phyloP scores from a whole-genome alignment of 2,888 invertebrate genomes.

The Polyommatus iphigenia region DNA sequence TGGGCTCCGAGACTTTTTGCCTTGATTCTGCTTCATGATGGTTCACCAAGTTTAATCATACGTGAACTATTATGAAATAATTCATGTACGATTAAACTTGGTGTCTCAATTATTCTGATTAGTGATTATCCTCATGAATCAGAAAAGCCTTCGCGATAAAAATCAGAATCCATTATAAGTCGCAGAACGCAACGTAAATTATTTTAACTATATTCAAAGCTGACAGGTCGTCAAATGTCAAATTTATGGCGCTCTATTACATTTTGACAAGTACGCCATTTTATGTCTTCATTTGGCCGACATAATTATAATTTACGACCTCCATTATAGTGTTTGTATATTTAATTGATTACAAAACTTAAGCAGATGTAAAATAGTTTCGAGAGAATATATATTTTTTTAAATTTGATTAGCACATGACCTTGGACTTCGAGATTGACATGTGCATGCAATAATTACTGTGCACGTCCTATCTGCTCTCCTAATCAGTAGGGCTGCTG shows the following conservation, averaged over 20 bases:
- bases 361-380: conserved; percentile 3
- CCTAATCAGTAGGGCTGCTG: no score
- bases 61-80: no score
- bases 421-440: background rate
- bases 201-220: background rate
- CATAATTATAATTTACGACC: conserved; percentile 8
- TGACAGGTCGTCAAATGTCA: conserved; percentile 7
- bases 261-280: conserved; percentile 12
- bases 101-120: background rate
- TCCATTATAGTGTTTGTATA: background rate
- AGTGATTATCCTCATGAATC: background rate
- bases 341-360: conserved; percentile 11
- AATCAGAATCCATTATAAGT: background rate
- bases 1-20: no score
- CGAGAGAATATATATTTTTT: background rate
- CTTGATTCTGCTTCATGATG: no score
- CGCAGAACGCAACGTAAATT: background rate
- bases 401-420: background rate
- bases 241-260: background rate
- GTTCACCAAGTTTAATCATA: no score
- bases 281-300: conserved; percentile 10
- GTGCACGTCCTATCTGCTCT: no score
- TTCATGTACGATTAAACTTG: no score
- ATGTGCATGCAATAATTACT: no score
- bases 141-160: background rate